Evolutionary conservation across 2,888 invertebrate species (phyloP).

Genomic region (Stenurella melanura): DNA sequence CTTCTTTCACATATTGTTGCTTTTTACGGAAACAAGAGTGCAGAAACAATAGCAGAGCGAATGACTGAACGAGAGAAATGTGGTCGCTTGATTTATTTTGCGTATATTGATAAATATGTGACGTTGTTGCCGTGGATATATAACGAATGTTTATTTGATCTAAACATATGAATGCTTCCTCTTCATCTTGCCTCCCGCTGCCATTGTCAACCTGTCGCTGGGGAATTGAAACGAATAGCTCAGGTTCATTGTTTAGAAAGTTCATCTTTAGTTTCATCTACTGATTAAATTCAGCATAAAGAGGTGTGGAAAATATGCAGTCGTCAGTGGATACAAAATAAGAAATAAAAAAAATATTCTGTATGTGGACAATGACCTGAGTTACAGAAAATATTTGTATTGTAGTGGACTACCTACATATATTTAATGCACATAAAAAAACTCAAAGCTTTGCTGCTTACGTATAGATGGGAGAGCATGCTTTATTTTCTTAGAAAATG

Average conservation of each 20-base stretch:
- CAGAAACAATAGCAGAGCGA: slow-evolving; percentile 7
- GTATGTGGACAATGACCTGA: too few species aligned
- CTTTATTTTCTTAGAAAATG: too few species aligned
- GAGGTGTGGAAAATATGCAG: too few species aligned
- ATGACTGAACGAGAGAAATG: neutral
- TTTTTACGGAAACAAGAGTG: slow-evolving; percentile 2
- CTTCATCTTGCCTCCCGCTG: neutral
- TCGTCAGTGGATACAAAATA: too few species aligned
- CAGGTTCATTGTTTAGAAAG: neutral
- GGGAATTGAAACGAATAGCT: neutral
- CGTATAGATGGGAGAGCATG: too few species aligned
- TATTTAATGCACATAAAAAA: too few species aligned
- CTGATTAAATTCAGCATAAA: neutral
- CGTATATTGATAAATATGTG: slow-evolving; percentile 16
- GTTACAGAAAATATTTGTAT: too few species aligned
- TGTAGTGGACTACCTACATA: too few species aligned
- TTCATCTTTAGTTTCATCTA: neutral
- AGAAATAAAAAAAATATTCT: too few species aligned
- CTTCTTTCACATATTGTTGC: slow-evolving; percentile 14
- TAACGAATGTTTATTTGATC: slow-evolving; percentile 5
- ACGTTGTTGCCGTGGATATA: neutral
- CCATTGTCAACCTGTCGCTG: neutral
- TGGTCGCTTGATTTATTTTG: slow-evolving; percentile 14
- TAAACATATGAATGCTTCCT: slow-evolving; percentile 17
- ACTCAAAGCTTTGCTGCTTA: too few species aligned